These are phyloP conservation scores for Uropsilus gracilis DNA, from an alignment of 2,113 vertebrate species.

Conservation along the genomic window DNA sequence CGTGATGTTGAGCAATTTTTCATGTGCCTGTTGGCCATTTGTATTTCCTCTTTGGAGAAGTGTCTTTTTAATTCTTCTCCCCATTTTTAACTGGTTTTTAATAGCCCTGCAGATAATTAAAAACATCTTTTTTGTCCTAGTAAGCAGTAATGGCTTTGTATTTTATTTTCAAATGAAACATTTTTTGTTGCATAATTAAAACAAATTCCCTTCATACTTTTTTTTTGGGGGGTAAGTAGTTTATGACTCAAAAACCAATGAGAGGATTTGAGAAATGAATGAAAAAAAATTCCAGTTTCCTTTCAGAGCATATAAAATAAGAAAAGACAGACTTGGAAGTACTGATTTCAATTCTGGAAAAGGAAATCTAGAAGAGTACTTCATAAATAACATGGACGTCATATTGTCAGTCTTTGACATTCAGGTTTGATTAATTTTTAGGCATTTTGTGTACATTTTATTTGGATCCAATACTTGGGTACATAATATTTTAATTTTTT, in stretches of 20 bases:
- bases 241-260: conserved; percentile 17
- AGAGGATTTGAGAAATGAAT: neutral
- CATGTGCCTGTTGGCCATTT: no score
- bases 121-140: neutral
- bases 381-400: neutral
- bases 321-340: neutral
- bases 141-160: conserved; percentile 26
- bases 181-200: conserved; percentile 43
- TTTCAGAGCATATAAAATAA: neutral
- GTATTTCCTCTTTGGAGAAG: no score
- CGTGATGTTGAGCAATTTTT: no score
- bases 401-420: neutral
- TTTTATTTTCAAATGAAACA: conserved; percentile 56
- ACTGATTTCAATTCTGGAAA: neutral
- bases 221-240: neutral
- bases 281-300: neutral
- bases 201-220: conserved; percentile 20
- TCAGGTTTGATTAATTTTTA: conserved; percentile 36
- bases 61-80: no score
- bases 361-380: neutral
- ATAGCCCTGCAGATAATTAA: no score
- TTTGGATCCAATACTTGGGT: neutral
- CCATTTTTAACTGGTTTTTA: no score
- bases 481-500: conserved; percentile 28
- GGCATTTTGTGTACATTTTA: conserved; percentile 23